These are phyloP conservation scores for Sisyra nigra DNA, from an alignment of 2,888 invertebrate species.

Conservation along the genomic window DNA sequence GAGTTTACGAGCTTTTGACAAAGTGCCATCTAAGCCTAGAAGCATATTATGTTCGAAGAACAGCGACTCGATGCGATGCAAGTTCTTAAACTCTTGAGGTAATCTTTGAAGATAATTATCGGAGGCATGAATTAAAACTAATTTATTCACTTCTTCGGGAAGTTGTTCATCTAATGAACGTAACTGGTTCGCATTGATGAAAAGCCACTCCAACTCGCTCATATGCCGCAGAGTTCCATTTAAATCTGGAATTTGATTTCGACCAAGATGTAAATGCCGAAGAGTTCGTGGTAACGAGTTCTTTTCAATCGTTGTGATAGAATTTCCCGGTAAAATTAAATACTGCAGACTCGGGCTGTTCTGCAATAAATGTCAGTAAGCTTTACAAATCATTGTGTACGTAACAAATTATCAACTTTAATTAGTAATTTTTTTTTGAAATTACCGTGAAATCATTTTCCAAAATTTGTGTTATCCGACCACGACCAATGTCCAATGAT, in stretches of 20 bases:
- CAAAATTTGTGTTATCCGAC: slow-evolving; percentile 56
- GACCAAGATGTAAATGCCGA: slow-evolving; percentile 54
- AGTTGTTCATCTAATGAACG: slow-evolving; percentile 59
- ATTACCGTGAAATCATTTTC: slow-evolving; percentile 61
- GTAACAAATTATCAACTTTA: slow-evolving; percentile 6
- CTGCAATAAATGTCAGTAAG: slow-evolving; percentile 22
- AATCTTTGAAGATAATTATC: slow-evolving; percentile 54
- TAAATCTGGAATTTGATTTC: slow-evolving; percentile 52
- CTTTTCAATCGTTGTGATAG: slow-evolving; percentile 53
- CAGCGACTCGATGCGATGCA: slow-evolving; percentile 50
- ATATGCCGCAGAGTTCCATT: slow-evolving; percentile 66
- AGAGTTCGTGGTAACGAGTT: slow-evolving; percentile 53
- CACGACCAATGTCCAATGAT: slow-evolving; percentile 68
- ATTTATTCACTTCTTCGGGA: slow-evolving; percentile 46
- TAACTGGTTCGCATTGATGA: slow-evolving; percentile 62
- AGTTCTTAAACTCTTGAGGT: slow-evolving; percentile 53
- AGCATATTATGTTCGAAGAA: slow-evolving; percentile 60
- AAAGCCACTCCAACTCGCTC: slow-evolving; percentile 57
- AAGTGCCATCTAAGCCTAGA: slow-evolving; percentile 49
- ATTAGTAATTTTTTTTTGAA: slow-evolving; percentile 1
- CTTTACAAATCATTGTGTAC: slow-evolving; percentile 4
- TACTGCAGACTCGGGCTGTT: slow-evolving; percentile 44
- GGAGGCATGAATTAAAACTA: slow-evolving; percentile 55
- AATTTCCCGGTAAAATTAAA: slow-evolving; percentile 58
- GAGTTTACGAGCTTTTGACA: slow-evolving; percentile 50